Conservation (phyloP, 2,797 vertebrate species). For the Poeciliopsis turneri region DNA sequence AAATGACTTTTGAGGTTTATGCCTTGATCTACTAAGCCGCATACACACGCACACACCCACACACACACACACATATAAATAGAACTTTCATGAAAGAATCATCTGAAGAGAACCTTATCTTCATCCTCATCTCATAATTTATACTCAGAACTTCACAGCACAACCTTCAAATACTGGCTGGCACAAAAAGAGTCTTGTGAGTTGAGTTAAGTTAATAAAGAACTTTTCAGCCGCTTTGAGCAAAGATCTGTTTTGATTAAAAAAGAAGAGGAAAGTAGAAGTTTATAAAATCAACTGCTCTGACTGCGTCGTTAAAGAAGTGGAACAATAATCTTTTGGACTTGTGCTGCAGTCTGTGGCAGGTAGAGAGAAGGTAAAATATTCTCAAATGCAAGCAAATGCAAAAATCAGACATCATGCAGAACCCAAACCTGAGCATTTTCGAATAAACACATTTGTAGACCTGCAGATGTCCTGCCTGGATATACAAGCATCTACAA, state of each 20-base stretch:
- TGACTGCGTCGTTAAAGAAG: not conserved
- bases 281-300: not conserved
- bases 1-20: not conserved
- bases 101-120: conserved; percentile 3
- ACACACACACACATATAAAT: not conserved
- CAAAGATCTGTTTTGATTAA: not conserved
- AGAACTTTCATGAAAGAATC: conserved; percentile 5
- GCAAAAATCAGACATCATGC: not conserved
- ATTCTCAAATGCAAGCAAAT: not conserved
- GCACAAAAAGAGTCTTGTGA: not conserved
- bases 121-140: not conserved
- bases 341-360: not conserved
- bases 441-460: not conserved
- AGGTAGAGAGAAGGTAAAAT: not conserved
- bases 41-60: not conserved
- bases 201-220: not conserved
- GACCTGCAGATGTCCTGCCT: not conserved
- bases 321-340: not conserved
- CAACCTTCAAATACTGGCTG: not conserved
- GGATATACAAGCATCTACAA: not conserved
- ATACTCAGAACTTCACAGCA: not conserved
- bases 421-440: not conserved
- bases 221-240: not conserved
- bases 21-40: not conserved
- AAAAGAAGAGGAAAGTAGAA: not conserved